phyloP scores from a whole-genome alignment of 1,140 invertebrate genomes.

The Caenorhabditis brenneri region DNA sequence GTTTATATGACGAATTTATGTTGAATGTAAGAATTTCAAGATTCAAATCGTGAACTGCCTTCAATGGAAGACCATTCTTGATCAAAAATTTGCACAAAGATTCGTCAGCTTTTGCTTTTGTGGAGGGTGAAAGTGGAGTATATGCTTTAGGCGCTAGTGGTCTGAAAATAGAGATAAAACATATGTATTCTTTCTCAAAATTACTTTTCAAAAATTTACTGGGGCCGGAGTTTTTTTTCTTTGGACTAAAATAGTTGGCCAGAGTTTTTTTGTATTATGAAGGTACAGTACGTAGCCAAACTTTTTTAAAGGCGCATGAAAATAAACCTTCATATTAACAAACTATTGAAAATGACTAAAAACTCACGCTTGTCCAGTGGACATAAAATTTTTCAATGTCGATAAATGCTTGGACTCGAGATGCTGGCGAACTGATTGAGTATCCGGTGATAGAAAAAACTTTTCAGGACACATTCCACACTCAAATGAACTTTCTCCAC shows the following conservation, averaged over 20 bases:
- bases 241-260: no score
- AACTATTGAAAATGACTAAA: neutral
- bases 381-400: neutral
- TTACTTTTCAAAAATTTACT: neutral
- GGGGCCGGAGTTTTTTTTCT: no score
- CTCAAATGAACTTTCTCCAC: neutral
- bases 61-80: neutral
- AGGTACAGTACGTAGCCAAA: no score
- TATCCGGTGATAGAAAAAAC: neutral
- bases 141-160: neutral
- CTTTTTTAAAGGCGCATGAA: no score
- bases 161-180: neutral
- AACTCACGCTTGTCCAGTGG: neutral
- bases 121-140: neutral
- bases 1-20: neutral
- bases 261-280: no score
- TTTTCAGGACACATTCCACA: conserved; percentile 13
- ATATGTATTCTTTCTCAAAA: neutral
- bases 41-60: neutral
- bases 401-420: neutral
- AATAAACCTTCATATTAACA: no score
- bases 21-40: conserved; percentile 1
- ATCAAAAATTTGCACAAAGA: neutral
- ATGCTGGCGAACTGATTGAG: neutral
- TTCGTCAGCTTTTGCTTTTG: neutral